Conservation (phyloP, 2,797 vertebrate species). For the Crypturellus tataupa region DNA sequence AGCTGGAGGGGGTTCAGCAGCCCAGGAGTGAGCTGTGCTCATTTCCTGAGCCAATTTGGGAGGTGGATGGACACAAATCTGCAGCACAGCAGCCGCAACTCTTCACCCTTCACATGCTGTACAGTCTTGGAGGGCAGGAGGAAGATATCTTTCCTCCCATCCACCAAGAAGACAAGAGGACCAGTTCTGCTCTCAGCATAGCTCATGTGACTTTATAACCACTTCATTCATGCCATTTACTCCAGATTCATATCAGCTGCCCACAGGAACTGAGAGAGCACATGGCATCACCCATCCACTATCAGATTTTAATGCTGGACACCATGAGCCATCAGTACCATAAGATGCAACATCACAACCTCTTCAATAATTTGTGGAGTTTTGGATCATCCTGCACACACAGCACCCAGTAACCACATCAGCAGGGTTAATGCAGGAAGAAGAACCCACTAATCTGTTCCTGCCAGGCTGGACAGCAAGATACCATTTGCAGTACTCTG, state of each 20-base stretch:
- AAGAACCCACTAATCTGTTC: not conserved
- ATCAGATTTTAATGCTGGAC: not conserved
- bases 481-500: not conserved
- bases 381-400: not conserved
- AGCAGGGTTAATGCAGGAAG: not conserved
- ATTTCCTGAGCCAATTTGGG: not conserved
- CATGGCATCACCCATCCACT: not conserved
- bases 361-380: not conserved
- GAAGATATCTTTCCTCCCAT: not conserved
- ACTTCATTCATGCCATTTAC: not conserved
- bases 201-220: not conserved
- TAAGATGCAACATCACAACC: not conserved
- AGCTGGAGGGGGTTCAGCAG: not conserved
- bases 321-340: not conserved
- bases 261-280: not conserved
- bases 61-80: not conserved
- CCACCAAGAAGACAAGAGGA: not conserved
- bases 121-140: not conserved
- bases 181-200: not conserved
- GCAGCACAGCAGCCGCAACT: rapidly evolving
- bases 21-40: slow-evolving; percentile 28
- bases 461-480: not conserved
- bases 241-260: not conserved
- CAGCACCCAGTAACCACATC: no score
- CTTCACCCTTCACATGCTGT: not conserved